Evolutionary conservation across 2,888 invertebrate species (phyloP), one percentile per base, ranked within the genome.

Genomic region (Caenorhabditis afra): DNA sequence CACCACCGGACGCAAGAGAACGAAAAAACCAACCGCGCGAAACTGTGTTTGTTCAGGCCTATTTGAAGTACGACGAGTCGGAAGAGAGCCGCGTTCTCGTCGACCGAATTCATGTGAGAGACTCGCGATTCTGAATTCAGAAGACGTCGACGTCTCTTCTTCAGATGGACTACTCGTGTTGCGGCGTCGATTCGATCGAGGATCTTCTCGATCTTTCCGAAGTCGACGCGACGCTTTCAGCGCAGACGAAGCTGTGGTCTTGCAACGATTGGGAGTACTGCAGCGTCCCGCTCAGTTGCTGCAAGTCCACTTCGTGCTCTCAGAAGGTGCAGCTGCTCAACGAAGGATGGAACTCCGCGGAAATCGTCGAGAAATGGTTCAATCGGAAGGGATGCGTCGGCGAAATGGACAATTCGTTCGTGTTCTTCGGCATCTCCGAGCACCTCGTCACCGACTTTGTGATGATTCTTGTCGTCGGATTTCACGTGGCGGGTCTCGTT

Each of bases 241-340:
- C 77, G 3, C 70, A 65, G 55, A 77, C 70, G 1, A 65, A 55
- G 50, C 22, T 71, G 12, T 65, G 57, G 57, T 20, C 57, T 3
- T 77, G 70, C 44, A 59, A 57, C 18, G 50, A 62, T 39, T 77
- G 77, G 77, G 77, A 77, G 47, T 77, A 77, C 49, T 77, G 77
- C 55, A 39, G 59, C n/a, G 65, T 77, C 3, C 77, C 77, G 12
- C 47, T 77, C 29, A 77, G 77, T 22, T 77, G 77, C 41, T 77
- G 77, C 39, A 70, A 66, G 52, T 52, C 70, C 0, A 23, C 44
- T 4, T 39, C 45, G 11, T 77, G 77, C 49, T 67, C 70, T 10
- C 76, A 64, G 50, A 70, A 50, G 22, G 45, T 50, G n/a, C 29
- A 50, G 12, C 16, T 55, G 18, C 41, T 64, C 12, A 14, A 11